phyloP scores from a whole-genome alignment of 2,113 vertebrate genomes.

The Hippolais icterina region DNA sequence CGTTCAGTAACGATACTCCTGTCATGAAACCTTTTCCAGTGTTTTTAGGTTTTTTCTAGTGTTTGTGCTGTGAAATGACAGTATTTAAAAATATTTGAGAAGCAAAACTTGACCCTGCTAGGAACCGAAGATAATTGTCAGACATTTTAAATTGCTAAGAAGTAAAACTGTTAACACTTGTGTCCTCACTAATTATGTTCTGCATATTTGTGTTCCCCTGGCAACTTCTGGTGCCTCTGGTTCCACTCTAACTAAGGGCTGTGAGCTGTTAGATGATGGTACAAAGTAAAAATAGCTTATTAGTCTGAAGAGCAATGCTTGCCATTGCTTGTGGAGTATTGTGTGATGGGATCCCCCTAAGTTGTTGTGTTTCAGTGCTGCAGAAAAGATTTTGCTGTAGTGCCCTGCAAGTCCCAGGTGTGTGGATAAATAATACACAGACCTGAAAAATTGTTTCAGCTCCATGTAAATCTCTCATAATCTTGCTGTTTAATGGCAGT shows the following conservation, averaged over 20 bases:
- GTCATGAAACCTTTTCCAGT: not conserved
- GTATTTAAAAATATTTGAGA: conserved; percentile 26
- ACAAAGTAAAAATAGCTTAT: not conserved
- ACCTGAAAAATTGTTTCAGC: not conserved
- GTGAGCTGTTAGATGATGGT: not conserved
- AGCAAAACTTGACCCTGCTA: conserved; percentile 31
- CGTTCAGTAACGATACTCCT: not conserved
- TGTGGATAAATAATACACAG: not conserved
- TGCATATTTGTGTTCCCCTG: not conserved
- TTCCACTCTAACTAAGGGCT: not conserved
- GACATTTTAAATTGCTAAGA: conserved; percentile 13
- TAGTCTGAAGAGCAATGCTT: not conserved
- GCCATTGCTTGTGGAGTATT: not conserved
- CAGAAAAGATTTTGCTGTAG: not conserved
- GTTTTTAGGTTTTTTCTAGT: not conserved
- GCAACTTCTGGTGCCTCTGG: not conserved
- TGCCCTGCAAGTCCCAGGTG: not conserved
- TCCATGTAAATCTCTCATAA: not conserved
- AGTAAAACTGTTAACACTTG: not conserved
- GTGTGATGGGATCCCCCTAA: not conserved
- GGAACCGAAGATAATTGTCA: conserved; percentile 4
- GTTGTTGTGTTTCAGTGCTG: not conserved
- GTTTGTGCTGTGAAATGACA: not conserved
- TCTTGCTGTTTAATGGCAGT: not conserved
- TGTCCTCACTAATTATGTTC: not conserved